These are phyloP conservation scores for Candoia aspera DNA, from an alignment of 2,113 vertebrate genomes.

Conservation along the genomic window DNA sequence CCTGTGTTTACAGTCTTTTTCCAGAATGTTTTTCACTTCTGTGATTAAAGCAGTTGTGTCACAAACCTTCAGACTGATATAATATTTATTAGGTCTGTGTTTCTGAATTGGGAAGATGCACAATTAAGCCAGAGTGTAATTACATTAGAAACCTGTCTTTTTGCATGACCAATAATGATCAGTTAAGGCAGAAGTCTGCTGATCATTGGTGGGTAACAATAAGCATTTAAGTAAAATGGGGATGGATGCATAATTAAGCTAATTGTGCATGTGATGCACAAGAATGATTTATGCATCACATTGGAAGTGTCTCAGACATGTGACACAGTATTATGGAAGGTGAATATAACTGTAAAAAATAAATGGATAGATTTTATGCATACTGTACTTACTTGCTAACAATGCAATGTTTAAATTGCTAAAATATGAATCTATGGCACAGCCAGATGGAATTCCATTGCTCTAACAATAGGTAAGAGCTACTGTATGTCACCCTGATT, in stretches of 20 bases:
- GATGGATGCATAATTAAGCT: slow-evolving; percentile 3
- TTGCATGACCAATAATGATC: neutral
- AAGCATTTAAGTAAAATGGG: neutral
- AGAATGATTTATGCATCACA: neutral
- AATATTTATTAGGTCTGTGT: neutral
- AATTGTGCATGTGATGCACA: neutral
- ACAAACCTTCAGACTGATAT: neutral
- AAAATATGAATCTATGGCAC: neutral
- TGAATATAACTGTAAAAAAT: neutral
- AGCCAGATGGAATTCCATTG: neutral
- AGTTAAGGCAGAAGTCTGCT: neutral
- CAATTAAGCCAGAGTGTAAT: neutral
- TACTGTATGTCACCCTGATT: neutral
- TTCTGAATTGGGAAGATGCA: slow-evolving; percentile 4
- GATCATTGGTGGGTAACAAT: neutral
- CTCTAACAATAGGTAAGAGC: neutral
- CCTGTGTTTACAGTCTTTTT: no score
- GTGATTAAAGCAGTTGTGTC: neutral
- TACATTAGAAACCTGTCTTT: neutral
- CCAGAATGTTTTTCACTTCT: neutral
- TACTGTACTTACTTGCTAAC: neutral
- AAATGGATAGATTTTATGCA: neutral
- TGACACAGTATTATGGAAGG: neutral
- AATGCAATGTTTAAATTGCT: slow-evolving; percentile 12
- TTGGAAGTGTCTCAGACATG: neutral